Conservation (phyloP, 2,113 vertebrate genomes). For the Xenotilapia flavipinnis region DNA sequence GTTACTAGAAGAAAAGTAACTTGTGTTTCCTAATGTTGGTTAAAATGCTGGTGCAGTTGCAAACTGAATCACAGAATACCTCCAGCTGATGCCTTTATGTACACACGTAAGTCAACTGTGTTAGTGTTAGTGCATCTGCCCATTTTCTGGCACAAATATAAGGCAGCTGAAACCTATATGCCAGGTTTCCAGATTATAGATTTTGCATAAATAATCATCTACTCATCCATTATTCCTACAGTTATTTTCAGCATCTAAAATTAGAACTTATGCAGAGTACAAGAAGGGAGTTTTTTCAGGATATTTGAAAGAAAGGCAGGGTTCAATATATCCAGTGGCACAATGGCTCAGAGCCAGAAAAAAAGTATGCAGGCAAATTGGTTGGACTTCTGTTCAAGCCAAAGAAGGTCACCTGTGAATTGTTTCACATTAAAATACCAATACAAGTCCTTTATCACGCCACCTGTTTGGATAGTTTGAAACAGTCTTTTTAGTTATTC, state of each 20-base stretch:
- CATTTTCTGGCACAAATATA: neutral
- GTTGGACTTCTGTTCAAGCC: neutral
- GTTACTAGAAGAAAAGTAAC: neutral
- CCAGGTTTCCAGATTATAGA: neutral
- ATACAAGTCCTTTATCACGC: neutral
- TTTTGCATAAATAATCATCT: neutral
- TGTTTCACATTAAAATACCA: neutral
- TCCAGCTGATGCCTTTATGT: neutral
- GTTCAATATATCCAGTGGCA: neutral
- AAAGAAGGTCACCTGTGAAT: neutral
- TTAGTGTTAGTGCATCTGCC: neutral
- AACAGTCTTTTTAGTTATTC: neutral
- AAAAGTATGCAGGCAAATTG: neutral
- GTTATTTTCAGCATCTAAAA: neutral
- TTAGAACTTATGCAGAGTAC: neutral
- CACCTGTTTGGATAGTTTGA: neutral
- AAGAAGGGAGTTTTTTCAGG: neutral
- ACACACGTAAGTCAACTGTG: neutral
- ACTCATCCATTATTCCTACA: neutral
- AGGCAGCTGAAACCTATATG: neutral
- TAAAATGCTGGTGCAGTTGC: neutral
- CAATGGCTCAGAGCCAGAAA: neutral
- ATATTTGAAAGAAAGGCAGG: neutral
- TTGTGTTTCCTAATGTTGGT: neutral
- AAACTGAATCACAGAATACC: neutral